A percentile compares a stretch with the other conserved stretches of the same genome.
phyloP scores from a whole-genome alignment of 2,113 vertebrate genomes.

The Periophthalmus modestus region DNA sequence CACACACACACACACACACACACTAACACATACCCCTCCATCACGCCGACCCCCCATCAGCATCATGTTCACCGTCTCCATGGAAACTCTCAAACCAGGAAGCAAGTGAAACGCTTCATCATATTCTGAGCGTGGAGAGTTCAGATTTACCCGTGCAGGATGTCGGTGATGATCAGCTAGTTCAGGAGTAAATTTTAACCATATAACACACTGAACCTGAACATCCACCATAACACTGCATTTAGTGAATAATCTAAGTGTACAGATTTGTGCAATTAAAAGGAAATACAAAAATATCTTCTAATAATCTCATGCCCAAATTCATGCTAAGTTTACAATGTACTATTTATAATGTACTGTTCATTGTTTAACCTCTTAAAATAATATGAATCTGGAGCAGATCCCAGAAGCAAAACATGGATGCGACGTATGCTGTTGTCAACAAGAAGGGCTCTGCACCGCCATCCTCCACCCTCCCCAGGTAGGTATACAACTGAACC shows the following conservation, averaged over 20 bases:
- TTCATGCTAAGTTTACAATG: too few species aligned
- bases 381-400: not conserved
- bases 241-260: too few species aligned
- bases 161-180: not conserved
- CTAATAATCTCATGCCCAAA: too few species aligned
- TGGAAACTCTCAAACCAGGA: conserved; percentile 2
- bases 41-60: not conserved
- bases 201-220: too few species aligned
- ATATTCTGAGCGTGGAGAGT: not conserved
- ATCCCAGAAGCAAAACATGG: not conserved
- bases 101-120: not conserved
- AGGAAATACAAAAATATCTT: too few species aligned
- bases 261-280: too few species aligned
- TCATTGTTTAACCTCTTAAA: not conserved
- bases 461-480: not conserved
- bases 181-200: not conserved
- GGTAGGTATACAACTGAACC: not conserved
- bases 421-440: not conserved
- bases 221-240: too few species aligned
- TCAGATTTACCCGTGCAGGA: not conserved
- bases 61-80: conserved; percentile 2
- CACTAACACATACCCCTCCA: not conserved
- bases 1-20: not conserved
- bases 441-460: not conserved
- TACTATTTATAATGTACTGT: not conserved